Conservation (phyloP, 2,888 invertebrate genomes). For the Ceratothoa steindachneri region DNA sequence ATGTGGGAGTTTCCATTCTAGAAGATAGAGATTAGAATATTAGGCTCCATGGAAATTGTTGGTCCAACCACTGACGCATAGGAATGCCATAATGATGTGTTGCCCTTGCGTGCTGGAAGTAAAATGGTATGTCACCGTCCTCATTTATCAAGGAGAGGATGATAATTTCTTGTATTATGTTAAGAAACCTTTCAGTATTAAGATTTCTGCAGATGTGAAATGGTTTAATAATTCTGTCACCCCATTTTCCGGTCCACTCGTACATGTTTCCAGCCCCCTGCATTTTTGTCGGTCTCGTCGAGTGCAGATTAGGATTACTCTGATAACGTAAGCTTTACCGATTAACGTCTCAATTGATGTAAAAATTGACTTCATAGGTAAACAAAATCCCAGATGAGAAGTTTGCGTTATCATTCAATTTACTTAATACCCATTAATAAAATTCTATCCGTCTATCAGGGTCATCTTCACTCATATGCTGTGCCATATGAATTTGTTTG, state of each 20-base stretch:
- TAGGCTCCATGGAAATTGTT: too few species aligned
- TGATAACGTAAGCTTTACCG: not conserved
- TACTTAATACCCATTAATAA: too few species aligned
- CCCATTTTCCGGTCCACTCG: not conserved
- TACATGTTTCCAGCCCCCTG: not conserved
- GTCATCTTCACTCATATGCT: too few species aligned
- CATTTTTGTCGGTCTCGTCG: not conserved
- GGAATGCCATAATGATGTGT: not conserved
- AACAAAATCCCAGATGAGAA: not conserved
- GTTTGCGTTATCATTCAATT: too few species aligned
- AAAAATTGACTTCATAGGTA: not conserved
- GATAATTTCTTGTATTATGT: not conserved
- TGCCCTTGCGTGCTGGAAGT: not conserved
- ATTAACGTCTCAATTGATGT: not conserved
- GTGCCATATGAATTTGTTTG: too few species aligned
- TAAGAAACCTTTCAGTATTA: not conserved
- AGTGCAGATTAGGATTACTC: not conserved
- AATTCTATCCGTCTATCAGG: too few species aligned
- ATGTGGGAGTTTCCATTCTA: too few species aligned
- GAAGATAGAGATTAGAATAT: too few species aligned
- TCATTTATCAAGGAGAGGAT: not conserved
- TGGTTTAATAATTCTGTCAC: not conserved
- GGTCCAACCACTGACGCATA: not conserved
- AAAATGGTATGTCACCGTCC: not conserved
- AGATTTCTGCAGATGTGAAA: not conserved